Evolutionary conservation across 2,113 vertebrate species (phyloP).

Genomic region (Nycticorax nycticorax): DNA sequence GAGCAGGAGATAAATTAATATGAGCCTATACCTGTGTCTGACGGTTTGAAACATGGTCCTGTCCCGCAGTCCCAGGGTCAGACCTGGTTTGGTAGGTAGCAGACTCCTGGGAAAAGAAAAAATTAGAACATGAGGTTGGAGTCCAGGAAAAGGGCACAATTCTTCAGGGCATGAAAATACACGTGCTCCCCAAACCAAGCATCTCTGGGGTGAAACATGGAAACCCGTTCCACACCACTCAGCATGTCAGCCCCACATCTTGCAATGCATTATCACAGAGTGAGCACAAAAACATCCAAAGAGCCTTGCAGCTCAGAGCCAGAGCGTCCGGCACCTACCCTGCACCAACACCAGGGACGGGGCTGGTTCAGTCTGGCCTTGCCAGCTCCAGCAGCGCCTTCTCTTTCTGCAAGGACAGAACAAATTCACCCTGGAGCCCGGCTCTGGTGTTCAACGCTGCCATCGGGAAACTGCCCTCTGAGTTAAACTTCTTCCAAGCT

Average conservation of each 20-base stretch:
- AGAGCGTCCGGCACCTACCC: rapidly evolving
- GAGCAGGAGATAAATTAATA: background rate
- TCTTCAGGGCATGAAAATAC: background rate
- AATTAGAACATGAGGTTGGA: background rate
- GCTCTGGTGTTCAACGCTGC: background rate
- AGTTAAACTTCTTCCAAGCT: background rate
- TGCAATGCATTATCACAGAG: background rate
- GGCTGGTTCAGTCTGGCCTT: background rate
- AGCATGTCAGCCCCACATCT: rapidly evolving
- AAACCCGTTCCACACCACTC: background rate
- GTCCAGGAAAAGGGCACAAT: background rate
- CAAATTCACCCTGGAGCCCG: rapidly evolving
- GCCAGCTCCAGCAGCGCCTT: background rate
- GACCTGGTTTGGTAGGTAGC: background rate
- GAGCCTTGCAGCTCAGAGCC: background rate
- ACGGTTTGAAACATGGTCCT: background rate
- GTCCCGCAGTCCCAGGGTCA: background rate
- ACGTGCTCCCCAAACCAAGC: background rate
- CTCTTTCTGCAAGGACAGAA: background rate
- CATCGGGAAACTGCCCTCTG: background rate
- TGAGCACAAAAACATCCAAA: rapidly evolving
- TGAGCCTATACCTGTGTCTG: background rate
- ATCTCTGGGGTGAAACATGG: background rate
- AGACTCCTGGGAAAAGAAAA: background rate
- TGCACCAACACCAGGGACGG: rapidly evolving